phyloP scores from a whole-genome alignment of 2,888 invertebrate species.

The Tenthredo distinguenda region DNA sequence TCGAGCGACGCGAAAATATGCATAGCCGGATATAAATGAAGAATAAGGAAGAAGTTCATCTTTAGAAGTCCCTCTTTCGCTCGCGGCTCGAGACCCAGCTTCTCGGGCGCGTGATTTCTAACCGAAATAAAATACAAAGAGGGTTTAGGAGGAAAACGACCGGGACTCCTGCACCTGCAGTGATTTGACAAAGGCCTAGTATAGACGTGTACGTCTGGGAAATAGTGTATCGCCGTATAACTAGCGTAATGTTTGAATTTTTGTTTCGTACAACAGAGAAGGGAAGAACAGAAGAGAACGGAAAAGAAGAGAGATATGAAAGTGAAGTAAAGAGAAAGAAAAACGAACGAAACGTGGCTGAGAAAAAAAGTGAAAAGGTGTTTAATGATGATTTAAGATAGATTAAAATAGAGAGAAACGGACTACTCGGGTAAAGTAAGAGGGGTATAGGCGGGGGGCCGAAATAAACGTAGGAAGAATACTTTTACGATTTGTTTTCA shows the following conservation, averaged over 20 bases:
- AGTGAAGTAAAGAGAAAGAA: neutral
- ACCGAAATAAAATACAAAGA: constrained; percentile 7
- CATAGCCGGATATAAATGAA: neutral
- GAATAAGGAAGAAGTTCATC: neutral
- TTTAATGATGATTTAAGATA: neutral
- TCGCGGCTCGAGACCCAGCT: neutral
- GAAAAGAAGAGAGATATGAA: neutral
- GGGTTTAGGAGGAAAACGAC: neutral
- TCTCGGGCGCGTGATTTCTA: neutral
- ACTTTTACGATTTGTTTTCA: constrained; percentile 75
- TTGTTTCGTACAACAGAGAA: neutral
- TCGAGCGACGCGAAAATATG: neutral
- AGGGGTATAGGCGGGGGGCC: neutral
- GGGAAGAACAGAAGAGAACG: neutral
- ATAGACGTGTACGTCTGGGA: neutral
- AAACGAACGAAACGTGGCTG: neutral
- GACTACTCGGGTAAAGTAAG: constrained; percentile 1
- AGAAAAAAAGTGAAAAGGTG: neutral
- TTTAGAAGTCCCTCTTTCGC: neutral
- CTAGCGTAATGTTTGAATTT: neutral
- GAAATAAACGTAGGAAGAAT: constrained; percentile 48
- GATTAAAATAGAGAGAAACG: neutral
- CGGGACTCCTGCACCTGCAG: constrained; percentile 13
- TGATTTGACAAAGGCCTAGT: constrained; percentile 21
- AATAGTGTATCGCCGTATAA: neutral